Percentiles rank a stretch among this genome's conserved stretches.
phyloP scores from a whole-genome alignment of 2,797 vertebrate species.

The Myiotriccus ornatus region DNA sequence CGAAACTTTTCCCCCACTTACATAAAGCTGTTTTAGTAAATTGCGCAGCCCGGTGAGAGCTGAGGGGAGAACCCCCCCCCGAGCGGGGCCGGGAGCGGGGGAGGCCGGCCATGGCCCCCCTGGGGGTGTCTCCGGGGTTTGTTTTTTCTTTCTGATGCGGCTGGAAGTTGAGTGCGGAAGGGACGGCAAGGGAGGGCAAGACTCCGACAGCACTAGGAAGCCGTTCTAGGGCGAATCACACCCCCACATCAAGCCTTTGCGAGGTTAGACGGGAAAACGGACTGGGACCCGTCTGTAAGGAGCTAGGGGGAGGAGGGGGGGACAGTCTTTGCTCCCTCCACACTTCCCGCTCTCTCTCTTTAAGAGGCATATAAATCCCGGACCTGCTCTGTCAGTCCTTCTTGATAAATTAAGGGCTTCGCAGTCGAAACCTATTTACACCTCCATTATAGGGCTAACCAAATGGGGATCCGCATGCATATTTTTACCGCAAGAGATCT shows the following conservation, averaged over 20 bases:
- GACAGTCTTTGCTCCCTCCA: background rate
- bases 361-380: background rate
- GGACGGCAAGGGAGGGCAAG: background rate
- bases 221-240: background rate
- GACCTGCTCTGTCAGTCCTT: conserved; percentile 61
- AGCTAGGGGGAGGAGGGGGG: background rate
- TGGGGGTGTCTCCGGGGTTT: rapidly evolving
- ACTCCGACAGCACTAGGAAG: background rate
- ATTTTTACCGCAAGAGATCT: conserved; percentile 83
- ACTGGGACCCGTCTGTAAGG: background rate
- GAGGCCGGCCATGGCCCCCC: rapidly evolving
- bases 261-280: background rate
- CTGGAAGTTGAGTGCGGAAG: background rate
- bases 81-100: background rate
- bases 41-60: background rate
- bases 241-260: rapidly evolving
- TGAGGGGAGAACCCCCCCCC: background rate
- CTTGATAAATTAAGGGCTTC: conserved; percentile 83
- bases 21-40: conserved; percentile 77
- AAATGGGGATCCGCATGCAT: conserved; percentile 83
- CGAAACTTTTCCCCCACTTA: conserved; percentile 74
- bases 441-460: conserved; percentile 80
- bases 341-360: background rate
- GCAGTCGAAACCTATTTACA: conserved; percentile 84
- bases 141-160: background rate